Conservation (phyloP, 2,888 invertebrate species). For the Acholoe squamosa region DNA sequence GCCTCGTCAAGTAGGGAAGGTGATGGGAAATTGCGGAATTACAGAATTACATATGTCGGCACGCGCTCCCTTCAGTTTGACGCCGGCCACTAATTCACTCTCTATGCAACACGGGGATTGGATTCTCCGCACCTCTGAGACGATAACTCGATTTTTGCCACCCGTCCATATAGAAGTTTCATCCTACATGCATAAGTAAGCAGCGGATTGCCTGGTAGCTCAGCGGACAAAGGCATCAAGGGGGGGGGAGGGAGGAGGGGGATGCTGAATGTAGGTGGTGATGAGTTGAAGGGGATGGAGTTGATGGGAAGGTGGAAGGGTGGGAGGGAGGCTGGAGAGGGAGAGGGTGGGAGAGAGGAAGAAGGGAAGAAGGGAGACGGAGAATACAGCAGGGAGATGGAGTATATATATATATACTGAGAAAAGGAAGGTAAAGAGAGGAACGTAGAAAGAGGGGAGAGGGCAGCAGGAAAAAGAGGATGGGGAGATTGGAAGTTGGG, state of each 20-base stretch:
- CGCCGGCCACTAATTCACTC: background rate
- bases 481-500: no score
- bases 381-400: no score
- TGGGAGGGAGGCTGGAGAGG: background rate
- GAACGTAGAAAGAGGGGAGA: no score
- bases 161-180: constrained; percentile 4
- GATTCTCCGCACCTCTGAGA: background rate
- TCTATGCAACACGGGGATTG: constrained; percentile 14
- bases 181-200: constrained; percentile 21
- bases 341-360: no score
- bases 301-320: background rate
- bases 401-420: no score
- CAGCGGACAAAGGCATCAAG: background rate
- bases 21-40: background rate
- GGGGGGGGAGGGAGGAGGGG: background rate
- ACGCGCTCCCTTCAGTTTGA: background rate
- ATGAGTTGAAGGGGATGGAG: background rate
- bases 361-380: no score
- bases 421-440: no score
- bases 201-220: background rate
- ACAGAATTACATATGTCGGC: background rate
- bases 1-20: background rate
- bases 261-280: background rate
- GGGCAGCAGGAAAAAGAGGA: no score
- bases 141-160: constrained; percentile 8